A percentile compares a stretch with the other conserved stretches of the same genome.
phyloP scores from a whole-genome alignment of 2,797 vertebrate species.

The Mus caroli region DNA sequence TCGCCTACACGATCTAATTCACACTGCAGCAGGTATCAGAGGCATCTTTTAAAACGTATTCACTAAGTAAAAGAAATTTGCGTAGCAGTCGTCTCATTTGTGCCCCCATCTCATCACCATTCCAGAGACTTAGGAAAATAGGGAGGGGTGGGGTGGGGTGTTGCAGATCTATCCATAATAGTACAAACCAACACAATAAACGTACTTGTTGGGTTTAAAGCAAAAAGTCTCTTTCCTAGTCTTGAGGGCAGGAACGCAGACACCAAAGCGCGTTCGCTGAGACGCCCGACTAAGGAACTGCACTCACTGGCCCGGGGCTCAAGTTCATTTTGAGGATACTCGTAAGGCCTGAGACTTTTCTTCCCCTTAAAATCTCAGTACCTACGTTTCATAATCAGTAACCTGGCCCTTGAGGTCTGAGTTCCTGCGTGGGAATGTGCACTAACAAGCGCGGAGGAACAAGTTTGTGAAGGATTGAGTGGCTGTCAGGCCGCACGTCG shows the following conservation, averaged over 20 bases:
- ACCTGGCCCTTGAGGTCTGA: background rate
- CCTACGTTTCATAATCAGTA: background rate
- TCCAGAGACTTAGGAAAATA: background rate
- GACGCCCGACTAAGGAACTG: accelerated
- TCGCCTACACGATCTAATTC: background rate
- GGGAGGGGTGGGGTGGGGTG: background rate
- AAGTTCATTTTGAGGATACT: background rate
- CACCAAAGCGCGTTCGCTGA: background rate
- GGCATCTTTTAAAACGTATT: background rate
- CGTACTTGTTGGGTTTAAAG: background rate
- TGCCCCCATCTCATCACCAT: background rate
- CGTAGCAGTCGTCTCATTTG: background rate
- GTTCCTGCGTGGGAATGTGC: background rate
- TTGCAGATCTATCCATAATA: background rate
- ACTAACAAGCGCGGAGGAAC: background rate
- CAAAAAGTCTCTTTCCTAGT: background rate
- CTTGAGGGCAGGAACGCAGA: background rate
- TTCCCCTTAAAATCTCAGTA: background rate
- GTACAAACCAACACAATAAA: background rate
- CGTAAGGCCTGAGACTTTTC: background rate
- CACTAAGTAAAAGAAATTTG: background rate
- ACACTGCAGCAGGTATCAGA: background rate
- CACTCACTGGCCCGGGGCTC: background rate
- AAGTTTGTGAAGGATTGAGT: background rate
- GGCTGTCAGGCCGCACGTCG: background rate